Percentiles rank a stretch among this genome's conserved stretches.
phyloP scores from a whole-genome alignment of 2,113 vertebrate genomes.

The Cavia aperea region DNA sequence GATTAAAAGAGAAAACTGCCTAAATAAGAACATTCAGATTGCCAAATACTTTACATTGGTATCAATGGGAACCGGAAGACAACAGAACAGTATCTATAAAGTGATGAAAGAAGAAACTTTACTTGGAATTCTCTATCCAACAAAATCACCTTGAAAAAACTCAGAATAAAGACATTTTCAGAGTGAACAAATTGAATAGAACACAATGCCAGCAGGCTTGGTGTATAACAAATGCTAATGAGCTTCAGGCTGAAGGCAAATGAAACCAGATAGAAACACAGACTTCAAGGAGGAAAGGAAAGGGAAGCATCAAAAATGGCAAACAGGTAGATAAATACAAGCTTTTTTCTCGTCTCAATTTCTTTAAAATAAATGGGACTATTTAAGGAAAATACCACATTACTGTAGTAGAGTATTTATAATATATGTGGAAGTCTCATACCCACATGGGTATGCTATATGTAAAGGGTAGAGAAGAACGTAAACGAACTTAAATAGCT shows the following conservation, averaged over 20 bases:
- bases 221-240: slow-evolving; percentile 3
- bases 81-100: neutral
- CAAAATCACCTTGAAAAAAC: neutral
- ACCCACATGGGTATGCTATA: neutral
- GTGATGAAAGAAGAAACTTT: neutral
- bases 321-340: neutral
- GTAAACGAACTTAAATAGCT: neutral
- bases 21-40: neutral
- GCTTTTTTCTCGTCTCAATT: neutral
- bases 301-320: neutral
- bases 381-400: neutral
- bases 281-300: neutral
- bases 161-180: slow-evolving; percentile 7
- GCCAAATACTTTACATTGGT: neutral
- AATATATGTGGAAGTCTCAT: neutral
- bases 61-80: neutral
- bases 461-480: neutral
- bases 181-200: neutral
- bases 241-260: neutral
- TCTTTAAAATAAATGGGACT: neutral
- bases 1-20: neutral
- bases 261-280: neutral
- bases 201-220: neutral
- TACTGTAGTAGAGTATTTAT: neutral
- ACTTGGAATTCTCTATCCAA: neutral